Evolutionary conservation across 2,113 vertebrate species (phyloP), one percentile per base, ranked within the genome.

Genomic region (Ivindomyrus marchei): DNA sequence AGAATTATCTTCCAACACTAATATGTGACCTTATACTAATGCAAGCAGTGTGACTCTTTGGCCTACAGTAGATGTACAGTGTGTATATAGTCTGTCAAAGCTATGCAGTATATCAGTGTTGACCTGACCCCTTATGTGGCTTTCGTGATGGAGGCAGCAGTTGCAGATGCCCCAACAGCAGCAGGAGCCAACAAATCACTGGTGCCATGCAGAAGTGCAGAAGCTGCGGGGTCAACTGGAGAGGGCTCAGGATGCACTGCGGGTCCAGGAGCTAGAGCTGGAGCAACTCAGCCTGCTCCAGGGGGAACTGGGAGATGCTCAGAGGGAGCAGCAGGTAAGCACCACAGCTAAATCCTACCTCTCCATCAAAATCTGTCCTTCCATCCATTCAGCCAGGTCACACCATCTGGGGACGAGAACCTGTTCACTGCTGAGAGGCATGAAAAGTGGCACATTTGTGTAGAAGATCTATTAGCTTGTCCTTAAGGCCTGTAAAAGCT

Each of bases 241-340:
- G 92, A 96, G 95, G 88, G 95, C 97, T 86, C 97, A 95, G 66
- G 95, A 95, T 91, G 94, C 95, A 8, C 92, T 97, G 90, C 96
- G 96, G 93, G 93, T 95, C 89, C 97, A 96, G 3, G 96, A 98
- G 93, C 86, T 97, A 83, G 97, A 97, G 89, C 93, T 98, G 93
- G 96, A 98, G 89, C 95, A 95, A 11, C 96, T 98, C 70, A 95
- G 94, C 80, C 94, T 95, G 49, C 94, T 96, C 10, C 94, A 97
- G 91, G 94, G 94, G 49, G 95, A 97, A 53, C 89, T 96, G 89
- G 96, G 91, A 90, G 95, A 96, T 90, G 96, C 95, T 62, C 94
- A 94, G 93, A 95, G 94, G 91, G 95, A 97, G 84, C 53, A 95
- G 88, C 94, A 97, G 96, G 96, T 97, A 42, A 93, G 96, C 92